Evolutionary conservation across 2,797 vertebrate genomes (phyloP).

Genomic region (Eleutherodactylus coqui): DNA sequence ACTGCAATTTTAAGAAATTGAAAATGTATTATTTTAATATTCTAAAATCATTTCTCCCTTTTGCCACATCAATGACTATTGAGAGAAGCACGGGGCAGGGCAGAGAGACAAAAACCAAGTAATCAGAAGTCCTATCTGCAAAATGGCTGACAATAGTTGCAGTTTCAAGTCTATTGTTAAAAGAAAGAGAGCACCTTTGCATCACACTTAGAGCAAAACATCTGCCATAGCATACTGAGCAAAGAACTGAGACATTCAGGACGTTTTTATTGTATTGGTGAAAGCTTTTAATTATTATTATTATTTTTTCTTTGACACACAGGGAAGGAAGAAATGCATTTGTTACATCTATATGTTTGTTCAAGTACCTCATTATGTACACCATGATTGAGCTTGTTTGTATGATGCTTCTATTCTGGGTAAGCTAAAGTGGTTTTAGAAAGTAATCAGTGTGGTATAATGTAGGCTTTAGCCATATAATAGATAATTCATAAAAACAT

Average conservation of each 20-base stretch:
- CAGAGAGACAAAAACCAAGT: too few species aligned
- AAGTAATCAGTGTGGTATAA: not conserved
- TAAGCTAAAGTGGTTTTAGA: conserved; percentile 59
- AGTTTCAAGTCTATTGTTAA: not conserved
- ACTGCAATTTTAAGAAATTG: too few species aligned
- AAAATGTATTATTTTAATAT: too few species aligned
- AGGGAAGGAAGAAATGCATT: conserved; percentile 75
- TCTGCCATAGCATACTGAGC: not conserved
- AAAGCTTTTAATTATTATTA: too few species aligned
- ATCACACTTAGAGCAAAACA: not conserved
- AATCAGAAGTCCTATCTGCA: too few species aligned
- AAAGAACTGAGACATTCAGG: not conserved
- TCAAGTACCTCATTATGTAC: conserved; percentile 74
- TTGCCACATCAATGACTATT: too few species aligned
- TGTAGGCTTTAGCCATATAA: not conserved
- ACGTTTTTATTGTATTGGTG: too few species aligned
- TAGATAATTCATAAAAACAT: not conserved
- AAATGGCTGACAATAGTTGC: not conserved
- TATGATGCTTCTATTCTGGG: conserved; percentile 71
- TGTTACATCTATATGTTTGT: conserved; percentile 72
- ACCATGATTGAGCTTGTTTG: conserved; percentile 69
- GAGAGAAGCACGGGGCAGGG: too few species aligned
- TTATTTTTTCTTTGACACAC: conserved; percentile 42
- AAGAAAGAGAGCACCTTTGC: too few species aligned
- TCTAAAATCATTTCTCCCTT: too few species aligned